Percentiles rank a stretch among this genome's conserved stretches.
Conservation (phyloP, 2,888 invertebrate genomes). For the Criorhina ranunculi region DNA sequence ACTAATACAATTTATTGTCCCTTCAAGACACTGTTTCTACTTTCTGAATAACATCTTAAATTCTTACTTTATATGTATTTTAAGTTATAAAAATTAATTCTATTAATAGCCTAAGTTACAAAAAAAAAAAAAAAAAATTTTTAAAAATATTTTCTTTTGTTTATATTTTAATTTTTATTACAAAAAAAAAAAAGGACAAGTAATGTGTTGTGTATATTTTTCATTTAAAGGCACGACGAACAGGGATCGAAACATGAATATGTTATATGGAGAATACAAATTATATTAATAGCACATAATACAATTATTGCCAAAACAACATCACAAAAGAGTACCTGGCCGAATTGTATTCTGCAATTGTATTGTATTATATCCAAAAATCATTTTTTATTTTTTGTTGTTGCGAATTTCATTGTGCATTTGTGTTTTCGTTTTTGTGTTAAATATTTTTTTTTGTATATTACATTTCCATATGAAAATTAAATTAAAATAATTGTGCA, state of each 20-base stretch:
- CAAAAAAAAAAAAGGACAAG: slow-evolving; percentile 49
- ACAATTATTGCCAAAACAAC: slow-evolving; percentile 84
- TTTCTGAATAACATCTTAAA: background rate
- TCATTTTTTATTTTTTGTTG: slow-evolving; percentile 54
- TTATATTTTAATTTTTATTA: slow-evolving; percentile 35
- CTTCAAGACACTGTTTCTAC: background rate
- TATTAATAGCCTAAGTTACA: slow-evolving; percentile 13
- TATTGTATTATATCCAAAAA: slow-evolving; percentile 45
- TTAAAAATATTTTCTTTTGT: slow-evolving; percentile 3
- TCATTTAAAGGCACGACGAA: slow-evolving; percentile 81
- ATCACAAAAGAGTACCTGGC: slow-evolving; percentile 85
- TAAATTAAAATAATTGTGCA: slow-evolving; percentile 6
- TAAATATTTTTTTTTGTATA: slow-evolving; percentile 23
- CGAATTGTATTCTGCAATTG: slow-evolving; percentile 83
- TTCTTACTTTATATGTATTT: background rate
- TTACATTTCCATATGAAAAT: slow-evolving; percentile 17
- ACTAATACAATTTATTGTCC: slow-evolving; percentile 21
- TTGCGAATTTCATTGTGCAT: slow-evolving; percentile 64
- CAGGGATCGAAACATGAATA: slow-evolving; percentile 82
- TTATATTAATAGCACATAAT: slow-evolving; percentile 84
- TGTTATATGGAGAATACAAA: slow-evolving; percentile 84
- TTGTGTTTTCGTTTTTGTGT: slow-evolving; percentile 10
- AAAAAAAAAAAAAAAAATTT: slow-evolving; percentile 3
- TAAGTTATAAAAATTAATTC: background rate
- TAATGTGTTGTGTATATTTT: background rate